Base-by-base conservation (phyloP, 1,140 invertebrate species). In the Oscheius sp. region DNA sequence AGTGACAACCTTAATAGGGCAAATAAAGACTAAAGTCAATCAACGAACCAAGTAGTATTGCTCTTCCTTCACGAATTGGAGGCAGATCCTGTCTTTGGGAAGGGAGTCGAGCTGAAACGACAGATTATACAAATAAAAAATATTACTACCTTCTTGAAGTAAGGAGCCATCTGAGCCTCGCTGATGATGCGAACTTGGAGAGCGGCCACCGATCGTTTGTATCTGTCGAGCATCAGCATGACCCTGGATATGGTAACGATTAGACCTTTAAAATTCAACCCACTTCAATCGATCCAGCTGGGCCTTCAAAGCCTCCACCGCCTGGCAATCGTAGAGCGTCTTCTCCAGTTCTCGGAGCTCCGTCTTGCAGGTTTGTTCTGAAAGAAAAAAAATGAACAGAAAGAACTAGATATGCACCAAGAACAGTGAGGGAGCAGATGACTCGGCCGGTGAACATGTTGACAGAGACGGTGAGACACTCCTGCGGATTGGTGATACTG, bases 361-460 rank as follows among this genome's bases (percentile, higher is more conserved):
- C 26, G 59, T 38, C 18, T 42, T 32, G 2, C 42, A 36, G 28
- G 29, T 46, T 15, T 26, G 34, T 55, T 36, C 20, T 64, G 13
- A 36, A 64, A 4, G n/a, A 31, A 28, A 29, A 2, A 36, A 7
- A 63, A 34, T 29, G 2, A 68, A 36, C 36, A 31, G 2, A 35
- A 29, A 61, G 1, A 2, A 66, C 66, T 62, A n/a, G n/a, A n/a
- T n/a, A n/a, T n/a, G n/a, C 20, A 77, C 75, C 34, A 2, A 73
- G 28, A 18, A 49, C 36, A 18, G 42, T 36, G 23, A 74, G 26
- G 31, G 59, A 28, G 42, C 73, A 75, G 31, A 77, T 35, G 3
- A 77, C 76, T 52, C 55, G 66, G 28, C 76, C 76, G 28, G 76
- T 72, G 68, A 76, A 77, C 34, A 78, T 61, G 38, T 77, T 77